Evolutionary conservation across 2,113 vertebrate genomes (phyloP).

Genomic region (Etia nguti): DNA sequence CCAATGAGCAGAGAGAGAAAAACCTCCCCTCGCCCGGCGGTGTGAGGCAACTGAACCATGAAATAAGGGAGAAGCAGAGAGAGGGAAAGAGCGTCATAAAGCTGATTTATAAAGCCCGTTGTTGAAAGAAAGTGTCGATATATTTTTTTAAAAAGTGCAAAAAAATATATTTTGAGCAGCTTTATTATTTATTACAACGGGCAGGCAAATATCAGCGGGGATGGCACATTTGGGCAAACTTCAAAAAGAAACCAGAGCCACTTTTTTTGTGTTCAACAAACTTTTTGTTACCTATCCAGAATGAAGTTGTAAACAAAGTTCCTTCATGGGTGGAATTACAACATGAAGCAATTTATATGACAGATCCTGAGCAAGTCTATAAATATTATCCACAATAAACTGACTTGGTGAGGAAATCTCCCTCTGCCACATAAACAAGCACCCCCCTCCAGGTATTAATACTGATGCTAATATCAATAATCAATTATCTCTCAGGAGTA

Average conservation of each 20-base stretch:
- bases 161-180: no score
- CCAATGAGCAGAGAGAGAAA: constrained; percentile 72
- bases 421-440: background rate
- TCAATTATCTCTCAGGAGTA: background rate
- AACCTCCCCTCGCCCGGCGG: constrained; percentile 60
- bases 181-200: background rate
- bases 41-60: constrained; percentile 71
- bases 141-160: background rate
- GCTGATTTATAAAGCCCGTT: background rate
- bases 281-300: background rate
- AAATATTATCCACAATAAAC: background rate
- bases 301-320: background rate
- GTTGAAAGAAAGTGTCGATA: background rate
- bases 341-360: background rate
- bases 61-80: constrained; percentile 65
- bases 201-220: background rate
- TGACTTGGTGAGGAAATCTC: background rate
- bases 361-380: background rate
- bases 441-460: background rate
- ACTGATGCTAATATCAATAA: background rate
- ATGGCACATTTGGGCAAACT: background rate
- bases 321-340: background rate
- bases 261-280: background rate
- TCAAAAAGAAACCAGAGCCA: background rate
- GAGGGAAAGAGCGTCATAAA: constrained; percentile 63